phyloP scores from a whole-genome alignment of 2,113 vertebrate genomes.

The Apteryx mantelli region DNA sequence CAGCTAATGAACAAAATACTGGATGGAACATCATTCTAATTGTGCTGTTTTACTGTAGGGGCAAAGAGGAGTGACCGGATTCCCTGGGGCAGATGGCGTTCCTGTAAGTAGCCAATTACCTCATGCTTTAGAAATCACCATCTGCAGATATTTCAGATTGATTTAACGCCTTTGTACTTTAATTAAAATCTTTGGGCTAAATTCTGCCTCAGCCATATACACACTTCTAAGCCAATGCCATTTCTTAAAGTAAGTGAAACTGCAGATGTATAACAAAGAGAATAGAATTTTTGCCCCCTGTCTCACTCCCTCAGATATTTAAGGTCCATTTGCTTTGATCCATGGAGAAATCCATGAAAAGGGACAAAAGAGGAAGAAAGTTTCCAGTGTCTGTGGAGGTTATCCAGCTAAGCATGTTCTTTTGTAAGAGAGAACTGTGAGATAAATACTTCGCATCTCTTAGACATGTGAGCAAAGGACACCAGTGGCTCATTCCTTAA shows the following conservation, averaged over 20 bases:
- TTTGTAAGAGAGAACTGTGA: background rate
- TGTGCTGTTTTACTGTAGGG: slow-evolving; percentile 79
- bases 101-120: slow-evolving; percentile 83
- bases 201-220: background rate
- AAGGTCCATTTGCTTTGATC: background rate
- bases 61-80: slow-evolving; percentile 91
- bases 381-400: background rate
- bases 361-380: background rate
- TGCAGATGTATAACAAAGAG: background rate
- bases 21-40: background rate
- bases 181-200: slow-evolving; percentile 4
- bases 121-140: slow-evolving; percentile 19
- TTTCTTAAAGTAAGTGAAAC: background rate
- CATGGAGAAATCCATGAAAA: background rate
- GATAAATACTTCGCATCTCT: background rate
- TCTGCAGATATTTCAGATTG: background rate
- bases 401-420: background rate
- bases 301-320: slow-evolving; percentile 21
- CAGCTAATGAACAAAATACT: background rate
- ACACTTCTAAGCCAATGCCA: background rate
- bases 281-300: background rate
- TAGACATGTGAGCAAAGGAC: background rate
- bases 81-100: slow-evolving; percentile 88
- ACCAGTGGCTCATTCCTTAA: background rate
- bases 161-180: slow-evolving; percentile 18